Evolutionary conservation across 2,113 vertebrate genomes (phyloP).

Genomic region (Zosterops hypoxanthus): DNA sequence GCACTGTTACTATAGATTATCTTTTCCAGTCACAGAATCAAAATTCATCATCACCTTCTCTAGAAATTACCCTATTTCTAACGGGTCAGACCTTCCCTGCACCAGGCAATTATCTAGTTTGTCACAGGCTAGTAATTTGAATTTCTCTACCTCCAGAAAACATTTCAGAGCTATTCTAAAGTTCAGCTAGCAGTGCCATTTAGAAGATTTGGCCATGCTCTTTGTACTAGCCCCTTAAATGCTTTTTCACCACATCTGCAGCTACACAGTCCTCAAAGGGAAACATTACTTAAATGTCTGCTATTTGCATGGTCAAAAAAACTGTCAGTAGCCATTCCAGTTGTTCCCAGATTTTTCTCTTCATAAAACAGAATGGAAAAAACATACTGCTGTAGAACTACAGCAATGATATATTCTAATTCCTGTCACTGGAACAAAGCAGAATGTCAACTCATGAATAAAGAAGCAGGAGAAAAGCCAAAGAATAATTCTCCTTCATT

Average conservation of each 20-base stretch:
- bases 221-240: not conserved
- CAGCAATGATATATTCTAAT: not conserved
- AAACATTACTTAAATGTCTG: not conserved
- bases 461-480: not conserved
- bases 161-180: not conserved
- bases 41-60: not conserved
- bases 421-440: slow-evolving; percentile 18
- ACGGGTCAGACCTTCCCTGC: not conserved
- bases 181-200: not conserved
- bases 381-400: not conserved
- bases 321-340: not conserved
- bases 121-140: not conserved
- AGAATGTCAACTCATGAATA: not conserved
- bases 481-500: not conserved
- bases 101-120: not conserved
- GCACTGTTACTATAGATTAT: not conserved
- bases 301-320: not conserved
- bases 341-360: not conserved
- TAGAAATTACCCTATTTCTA: not conserved
- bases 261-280: not conserved
- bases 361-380: not conserved
- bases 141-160: not conserved
- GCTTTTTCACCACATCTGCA: not conserved
- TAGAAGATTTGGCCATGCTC: not conserved
- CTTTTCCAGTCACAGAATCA: not conserved